Base-by-base conservation (phyloP, 1,140 invertebrate genomes). In the Probaryconus sp. region DNA sequence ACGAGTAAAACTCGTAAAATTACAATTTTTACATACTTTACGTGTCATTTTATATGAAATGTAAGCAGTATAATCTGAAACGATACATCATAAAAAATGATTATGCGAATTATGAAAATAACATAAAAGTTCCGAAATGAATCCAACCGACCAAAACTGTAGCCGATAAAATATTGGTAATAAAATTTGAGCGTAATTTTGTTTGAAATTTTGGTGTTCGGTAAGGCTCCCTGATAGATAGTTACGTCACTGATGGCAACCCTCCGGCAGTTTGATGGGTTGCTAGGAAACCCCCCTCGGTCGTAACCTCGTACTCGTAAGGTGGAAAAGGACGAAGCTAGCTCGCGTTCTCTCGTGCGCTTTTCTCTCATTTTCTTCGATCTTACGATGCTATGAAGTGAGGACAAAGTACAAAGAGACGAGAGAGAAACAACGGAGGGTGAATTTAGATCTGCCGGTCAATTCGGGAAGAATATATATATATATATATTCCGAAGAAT, bases 241-340 rank as follows among this genome's bases (percentile, higher is more conserved):
- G 55, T n/a, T 61, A 68, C 74, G 61, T 21, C 51, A 24, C 67
- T 76, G 73, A 5, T 24, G 48, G 55, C 42, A 68, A 77, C 68
- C 74, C 74, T 72, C 68, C 56, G 74, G 74, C 63, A 71, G 74
- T 72, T 77, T 77, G 74, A 72, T 77, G 53, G 74, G 74, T 77
- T 77, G 74, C 74, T 77, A 77, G 74, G 74, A 77, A 72, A 77
- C 74, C 72, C 74, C 74, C 74, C 42, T 77, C 68, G 74, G 74
- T 77, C 74, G 74, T 72, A 77, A 74, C 69, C 73, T 74, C 78
- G 71, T 55, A 60, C 67, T 71, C 61, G 64, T 67, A 70, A 76
- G 58, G 45, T 37, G 68, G 35, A 69, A 43, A 77, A 77, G 53
- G 74, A 77, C 28, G 51, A 50, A 58, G 56, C 45, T 60, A 72